These are phyloP conservation scores for Leuciscus idus DNA, from an alignment of 2,113 vertebrate genomes.

Conservation along the genomic window DNA sequence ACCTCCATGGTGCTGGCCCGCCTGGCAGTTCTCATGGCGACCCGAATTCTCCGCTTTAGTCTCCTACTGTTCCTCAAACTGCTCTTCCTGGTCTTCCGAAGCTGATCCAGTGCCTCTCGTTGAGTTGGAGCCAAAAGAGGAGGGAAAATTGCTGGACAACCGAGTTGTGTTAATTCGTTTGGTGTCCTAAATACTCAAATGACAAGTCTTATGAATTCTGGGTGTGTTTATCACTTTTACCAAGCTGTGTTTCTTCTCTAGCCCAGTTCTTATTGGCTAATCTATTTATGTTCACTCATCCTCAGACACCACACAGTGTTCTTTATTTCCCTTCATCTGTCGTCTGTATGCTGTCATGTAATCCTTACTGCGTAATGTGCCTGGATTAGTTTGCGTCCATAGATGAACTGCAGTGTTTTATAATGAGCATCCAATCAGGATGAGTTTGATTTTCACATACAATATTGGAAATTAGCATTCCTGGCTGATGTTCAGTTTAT, in stretches of 20 bases:
- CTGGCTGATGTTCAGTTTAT: not conserved
- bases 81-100: slow-evolving; percentile 54
- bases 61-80: slow-evolving; percentile 51
- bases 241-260: slow-evolving; percentile 29
- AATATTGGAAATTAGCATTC: not conserved
- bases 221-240: slow-evolving; percentile 42
- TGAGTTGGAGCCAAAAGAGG: not conserved
- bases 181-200: not conserved
- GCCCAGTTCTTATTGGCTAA: slow-evolving; percentile 60
- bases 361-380: slow-evolving; percentile 61
- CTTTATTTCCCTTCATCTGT: slow-evolving; percentile 18
- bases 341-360: slow-evolving; percentile 55
- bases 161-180: not conserved
- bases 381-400: slow-evolving; percentile 56
- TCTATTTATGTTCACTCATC: slow-evolving; percentile 72
- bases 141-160: not conserved
- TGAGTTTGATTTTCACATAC: not conserved
- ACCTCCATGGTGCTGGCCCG: slow-evolving; percentile 76
- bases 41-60: slow-evolving; percentile 62
- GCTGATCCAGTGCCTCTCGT: slow-evolving; percentile 67
- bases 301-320: slow-evolving; percentile 44
- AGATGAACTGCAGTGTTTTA: slow-evolving; percentile 44
- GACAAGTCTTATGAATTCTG: not conserved
- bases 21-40: slow-evolving; percentile 72
- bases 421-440: slow-evolving; percentile 39